phyloP scores from a whole-genome alignment of 1,140 invertebrate genomes.

The Goniozus legneri region DNA sequence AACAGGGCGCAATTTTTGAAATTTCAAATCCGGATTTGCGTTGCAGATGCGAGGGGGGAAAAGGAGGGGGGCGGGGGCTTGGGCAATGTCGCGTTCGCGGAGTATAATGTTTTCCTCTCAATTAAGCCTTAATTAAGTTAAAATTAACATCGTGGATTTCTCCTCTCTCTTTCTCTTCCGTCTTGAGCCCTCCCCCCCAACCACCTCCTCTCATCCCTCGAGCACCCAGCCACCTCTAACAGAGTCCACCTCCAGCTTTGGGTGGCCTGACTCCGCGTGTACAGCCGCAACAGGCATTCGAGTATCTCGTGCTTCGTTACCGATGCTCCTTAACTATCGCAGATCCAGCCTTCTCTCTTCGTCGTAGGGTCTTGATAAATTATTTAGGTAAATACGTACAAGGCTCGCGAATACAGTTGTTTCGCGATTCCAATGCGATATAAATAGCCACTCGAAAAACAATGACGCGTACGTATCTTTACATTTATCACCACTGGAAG shows the following conservation, averaged over 20 bases:
- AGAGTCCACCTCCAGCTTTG: conserved; percentile 48
- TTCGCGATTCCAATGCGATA: no score
- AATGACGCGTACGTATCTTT: no score
- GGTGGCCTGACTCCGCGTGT: conserved; percentile 47
- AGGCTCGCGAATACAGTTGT: no score
- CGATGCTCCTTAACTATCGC: no score
- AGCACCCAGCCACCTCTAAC: no score
- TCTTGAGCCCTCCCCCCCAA: conserved; percentile 40
- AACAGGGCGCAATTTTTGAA: conserved; percentile 39
- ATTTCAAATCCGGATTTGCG: conserved; percentile 52
- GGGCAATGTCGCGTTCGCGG: conserved; percentile 48
- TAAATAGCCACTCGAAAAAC: no score
- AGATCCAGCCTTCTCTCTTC: no score
- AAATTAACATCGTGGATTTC: conserved; percentile 56
- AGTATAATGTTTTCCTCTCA: conserved; percentile 57
- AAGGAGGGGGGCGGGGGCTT: conserved; percentile 12
- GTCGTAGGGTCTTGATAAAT: no score
- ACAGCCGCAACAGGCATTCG: conserved; percentile 37
- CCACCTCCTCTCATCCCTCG: no score
- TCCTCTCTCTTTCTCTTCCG: conserved; percentile 31
- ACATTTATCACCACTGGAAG: no score
- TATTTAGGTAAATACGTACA: no score
- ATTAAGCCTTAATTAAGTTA: conserved; percentile 59
- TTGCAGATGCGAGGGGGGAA: conserved; percentile 45
- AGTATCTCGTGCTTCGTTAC: no score